phyloP scores from a whole-genome alignment of 2,797 vertebrate genomes.

The Aphelocoma californica region DNA sequence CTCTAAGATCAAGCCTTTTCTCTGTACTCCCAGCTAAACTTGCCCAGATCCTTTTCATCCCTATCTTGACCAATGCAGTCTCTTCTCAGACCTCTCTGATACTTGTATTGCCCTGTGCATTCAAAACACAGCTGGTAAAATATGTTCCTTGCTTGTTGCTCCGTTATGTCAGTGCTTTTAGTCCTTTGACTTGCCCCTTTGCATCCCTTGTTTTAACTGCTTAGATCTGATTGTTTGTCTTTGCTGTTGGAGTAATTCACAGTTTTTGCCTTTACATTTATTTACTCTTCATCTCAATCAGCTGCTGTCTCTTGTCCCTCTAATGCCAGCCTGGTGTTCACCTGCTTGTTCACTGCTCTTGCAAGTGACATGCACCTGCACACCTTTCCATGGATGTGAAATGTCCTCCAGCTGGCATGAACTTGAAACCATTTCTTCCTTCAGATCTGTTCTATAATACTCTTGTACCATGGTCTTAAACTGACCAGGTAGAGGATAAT shows the following conservation, averaged over 20 bases:
- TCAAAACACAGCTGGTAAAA: slow-evolving; percentile 64
- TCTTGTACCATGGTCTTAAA: not conserved
- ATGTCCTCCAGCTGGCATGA: not conserved
- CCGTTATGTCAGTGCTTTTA: not conserved
- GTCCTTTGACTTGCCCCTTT: not conserved
- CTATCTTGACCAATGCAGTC: slow-evolving; percentile 57
- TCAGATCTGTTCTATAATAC: not conserved
- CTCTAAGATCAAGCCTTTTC: slow-evolving; percentile 61
- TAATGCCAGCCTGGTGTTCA: not conserved
- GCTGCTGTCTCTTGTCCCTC: not conserved
- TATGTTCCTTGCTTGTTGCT: slow-evolving; percentile 39
- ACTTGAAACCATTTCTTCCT: not conserved
- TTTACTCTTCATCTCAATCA: not conserved
- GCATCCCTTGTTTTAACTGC: not conserved
- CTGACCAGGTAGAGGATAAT: not conserved
- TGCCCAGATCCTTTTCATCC: slow-evolving; percentile 65
- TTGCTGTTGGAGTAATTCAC: not conserved
- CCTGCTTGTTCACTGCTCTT: not conserved
- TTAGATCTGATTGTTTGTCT: not conserved
- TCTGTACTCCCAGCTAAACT: slow-evolving; percentile 58
- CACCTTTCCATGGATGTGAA: not conserved
- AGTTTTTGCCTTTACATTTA: not conserved
- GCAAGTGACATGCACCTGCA: not conserved
- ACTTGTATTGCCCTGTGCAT: slow-evolving; percentile 48
- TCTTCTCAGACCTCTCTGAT: slow-evolving; percentile 62